Conservation (phyloP, 2,888 invertebrate species). For the Pheosia gnoma region DNA sequence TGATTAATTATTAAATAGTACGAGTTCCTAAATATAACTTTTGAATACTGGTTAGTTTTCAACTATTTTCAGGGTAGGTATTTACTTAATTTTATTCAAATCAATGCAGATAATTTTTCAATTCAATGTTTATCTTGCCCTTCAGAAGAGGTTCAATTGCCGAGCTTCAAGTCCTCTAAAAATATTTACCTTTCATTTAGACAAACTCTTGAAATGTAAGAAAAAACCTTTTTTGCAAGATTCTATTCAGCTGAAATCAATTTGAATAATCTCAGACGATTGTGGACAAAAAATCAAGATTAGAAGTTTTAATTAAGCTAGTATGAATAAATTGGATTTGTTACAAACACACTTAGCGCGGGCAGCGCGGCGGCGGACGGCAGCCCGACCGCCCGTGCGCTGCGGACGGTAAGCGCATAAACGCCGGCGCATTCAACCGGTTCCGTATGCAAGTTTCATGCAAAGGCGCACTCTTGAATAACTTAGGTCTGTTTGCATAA, state of each 20-base stretch:
- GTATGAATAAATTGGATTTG: constrained; percentile 22
- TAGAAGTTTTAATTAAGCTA: not conserved
- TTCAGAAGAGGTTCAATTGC: constrained; percentile 16
- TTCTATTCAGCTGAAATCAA: constrained; percentile 7
- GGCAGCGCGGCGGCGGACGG: constrained; percentile 18
- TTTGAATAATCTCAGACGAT: constrained; percentile 1
- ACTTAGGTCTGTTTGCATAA: constrained; percentile 80
- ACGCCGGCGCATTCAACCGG: constrained; percentile 68
- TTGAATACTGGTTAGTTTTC: not conserved
- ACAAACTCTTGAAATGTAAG: constrained; percentile 27
- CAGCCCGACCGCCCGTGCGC: not conserved
- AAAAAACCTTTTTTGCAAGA: constrained; percentile 33
- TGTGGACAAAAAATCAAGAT: not conserved
- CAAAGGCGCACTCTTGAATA: constrained; percentile 78
- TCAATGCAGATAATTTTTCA: constrained; percentile 29
- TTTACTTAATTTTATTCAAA: constrained; percentile 19
- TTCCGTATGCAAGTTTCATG: constrained; percentile 75
- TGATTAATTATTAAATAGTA: no score
- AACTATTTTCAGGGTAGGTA: not conserved
- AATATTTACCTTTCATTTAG: constrained; percentile 53
- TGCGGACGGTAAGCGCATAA: constrained; percentile 49
- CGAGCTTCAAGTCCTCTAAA: constrained; percentile 25
- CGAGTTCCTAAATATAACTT: not conserved
- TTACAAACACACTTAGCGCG: constrained; percentile 34
- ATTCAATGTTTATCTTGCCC: constrained; percentile 26